phyloP scores from a whole-genome alignment of 2,797 vertebrate species.

The Sebastes steindachneri region DNA sequence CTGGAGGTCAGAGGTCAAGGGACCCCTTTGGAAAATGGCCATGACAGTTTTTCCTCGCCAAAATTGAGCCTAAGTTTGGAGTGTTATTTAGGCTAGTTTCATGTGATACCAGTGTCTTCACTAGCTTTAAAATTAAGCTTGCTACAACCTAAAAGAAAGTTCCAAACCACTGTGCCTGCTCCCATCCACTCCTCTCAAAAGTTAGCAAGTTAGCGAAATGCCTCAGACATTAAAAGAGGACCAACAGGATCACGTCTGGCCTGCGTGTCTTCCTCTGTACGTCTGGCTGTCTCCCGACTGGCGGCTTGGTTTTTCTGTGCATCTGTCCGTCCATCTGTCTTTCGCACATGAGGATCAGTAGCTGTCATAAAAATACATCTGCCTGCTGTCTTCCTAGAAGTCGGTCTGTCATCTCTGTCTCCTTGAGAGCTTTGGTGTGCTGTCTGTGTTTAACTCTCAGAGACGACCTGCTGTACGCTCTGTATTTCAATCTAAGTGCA shows the following conservation, averaged over 20 bases:
- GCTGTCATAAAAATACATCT: slow-evolving; percentile 45
- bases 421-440: background rate
- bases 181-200: background rate
- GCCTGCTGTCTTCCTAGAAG: slow-evolving; percentile 19
- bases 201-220: background rate
- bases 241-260: background rate
- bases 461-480: background rate
- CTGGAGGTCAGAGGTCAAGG: no score
- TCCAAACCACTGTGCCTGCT: background rate
- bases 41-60: no score
- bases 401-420: slow-evolving; percentile 15
- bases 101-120: no score
- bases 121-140: no score
- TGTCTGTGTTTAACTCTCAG: slow-evolving; percentile 1
- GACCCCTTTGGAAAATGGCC: no score
- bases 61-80: no score
- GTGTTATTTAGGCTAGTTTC: no score
- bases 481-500: background rate
- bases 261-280: slow-evolving; percentile 13
- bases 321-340: slow-evolving; percentile 43
- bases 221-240: background rate
- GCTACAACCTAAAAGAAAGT: background rate
- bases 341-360: slow-evolving; percentile 31
- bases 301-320: slow-evolving; percentile 9
- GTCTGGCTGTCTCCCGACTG: slow-evolving; percentile 11